These are phyloP conservation scores for Mamestra brassicae DNA, from an alignment of 2,888 invertebrate genomes.

Conservation along the genomic window DNA sequence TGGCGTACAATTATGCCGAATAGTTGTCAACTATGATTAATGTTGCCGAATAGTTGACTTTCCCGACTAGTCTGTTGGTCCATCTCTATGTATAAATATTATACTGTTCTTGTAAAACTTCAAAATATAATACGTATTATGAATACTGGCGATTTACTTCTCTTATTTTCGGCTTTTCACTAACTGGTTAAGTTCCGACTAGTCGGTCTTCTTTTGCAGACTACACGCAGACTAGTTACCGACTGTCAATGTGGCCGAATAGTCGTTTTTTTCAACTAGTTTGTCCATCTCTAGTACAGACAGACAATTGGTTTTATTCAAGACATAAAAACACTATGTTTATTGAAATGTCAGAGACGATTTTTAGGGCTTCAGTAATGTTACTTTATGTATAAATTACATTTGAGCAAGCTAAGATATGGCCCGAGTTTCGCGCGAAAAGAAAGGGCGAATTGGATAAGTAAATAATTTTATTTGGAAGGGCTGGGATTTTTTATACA, in stretches of 20 bases:
- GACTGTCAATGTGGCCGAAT: not conserved
- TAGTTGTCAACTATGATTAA: not conserved
- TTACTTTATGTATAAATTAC: slow-evolving; percentile 50
- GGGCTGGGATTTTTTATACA: slow-evolving; percentile 17
- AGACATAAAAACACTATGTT: slow-evolving; percentile 45
- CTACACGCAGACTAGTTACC: not conserved
- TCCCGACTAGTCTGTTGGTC: too few species aligned
- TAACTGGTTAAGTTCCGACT: too few species aligned
- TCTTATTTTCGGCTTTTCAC: too few species aligned
- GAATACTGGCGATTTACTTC: too few species aligned
- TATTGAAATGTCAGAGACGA: slow-evolving; percentile 45
- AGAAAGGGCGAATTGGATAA: slow-evolving; percentile 23
- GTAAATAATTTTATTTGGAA: slow-evolving; percentile 39
- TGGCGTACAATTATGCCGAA: not conserved
- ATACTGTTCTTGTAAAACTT: too few species aligned
- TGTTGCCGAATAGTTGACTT: not conserved
- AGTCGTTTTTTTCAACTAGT: not conserved
- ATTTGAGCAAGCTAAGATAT: slow-evolving; percentile 31
- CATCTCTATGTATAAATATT: too few species aligned
- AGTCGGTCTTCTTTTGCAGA: too few species aligned
- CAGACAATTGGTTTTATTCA: slow-evolving; percentile 53
- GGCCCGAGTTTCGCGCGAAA: slow-evolving; percentile 12
- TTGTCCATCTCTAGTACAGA: not conserved
- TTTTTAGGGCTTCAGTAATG: slow-evolving; percentile 15
- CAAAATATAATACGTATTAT: too few species aligned